A percentile compares a stretch with the other conserved stretches of the same genome.
Conservation (phyloP, 2,888 invertebrate species). For the Caenorhabditis afra region DNA sequence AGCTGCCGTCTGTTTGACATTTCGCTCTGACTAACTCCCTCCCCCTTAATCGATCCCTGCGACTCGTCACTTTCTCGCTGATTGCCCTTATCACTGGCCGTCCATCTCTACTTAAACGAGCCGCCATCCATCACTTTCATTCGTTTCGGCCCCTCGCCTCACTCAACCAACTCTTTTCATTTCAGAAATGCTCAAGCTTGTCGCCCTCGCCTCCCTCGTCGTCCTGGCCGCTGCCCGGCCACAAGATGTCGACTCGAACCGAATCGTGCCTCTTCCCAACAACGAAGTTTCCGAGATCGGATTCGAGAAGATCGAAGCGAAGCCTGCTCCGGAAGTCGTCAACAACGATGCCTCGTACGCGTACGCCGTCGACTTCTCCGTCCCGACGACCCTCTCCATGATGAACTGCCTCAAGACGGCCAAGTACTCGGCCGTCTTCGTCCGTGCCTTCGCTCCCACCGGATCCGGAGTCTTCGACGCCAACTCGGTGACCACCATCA, state of each 20-base stretch:
- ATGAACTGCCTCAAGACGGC: conserved; percentile 50
- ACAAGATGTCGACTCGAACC: conserved; percentile 19
- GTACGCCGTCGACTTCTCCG: conserved; percentile 58
- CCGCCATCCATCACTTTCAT: conserved; percentile 49
- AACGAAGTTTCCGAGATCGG: conserved; percentile 3
- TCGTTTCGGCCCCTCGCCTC: conserved; percentile 9
- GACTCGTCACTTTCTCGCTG: conserved; percentile 42
- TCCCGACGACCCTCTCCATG: conserved; percentile 22
- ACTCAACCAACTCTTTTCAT: conserved; percentile 2
- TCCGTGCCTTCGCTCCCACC: conserved; percentile 60
- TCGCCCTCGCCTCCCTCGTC: conserved; percentile 23
- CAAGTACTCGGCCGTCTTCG: conserved; percentile 54
- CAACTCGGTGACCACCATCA: conserved; percentile 54
- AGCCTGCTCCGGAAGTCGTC: conserved; percentile 41
- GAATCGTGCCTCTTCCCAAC: conserved; percentile 3
- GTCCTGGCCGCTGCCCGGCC: conserved; percentile 31
- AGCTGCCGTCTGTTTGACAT: conserved; percentile 28
- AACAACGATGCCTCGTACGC: conserved; percentile 45
- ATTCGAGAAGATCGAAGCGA: conserved; percentile 30
- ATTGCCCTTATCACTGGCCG: conserved; percentile 46
- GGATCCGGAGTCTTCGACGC: conserved; percentile 63
- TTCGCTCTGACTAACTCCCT: conserved; percentile 40
- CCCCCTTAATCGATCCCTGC: conserved; percentile 23
- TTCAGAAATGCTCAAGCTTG: conserved; percentile 43
- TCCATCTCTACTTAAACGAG: conserved; percentile 48